Percentiles rank a stretch among this genome's conserved stretches.
Evolutionary conservation across 2,888 invertebrate genomes (phyloP).

Genomic region (Tetrapedia diversipes): DNA sequence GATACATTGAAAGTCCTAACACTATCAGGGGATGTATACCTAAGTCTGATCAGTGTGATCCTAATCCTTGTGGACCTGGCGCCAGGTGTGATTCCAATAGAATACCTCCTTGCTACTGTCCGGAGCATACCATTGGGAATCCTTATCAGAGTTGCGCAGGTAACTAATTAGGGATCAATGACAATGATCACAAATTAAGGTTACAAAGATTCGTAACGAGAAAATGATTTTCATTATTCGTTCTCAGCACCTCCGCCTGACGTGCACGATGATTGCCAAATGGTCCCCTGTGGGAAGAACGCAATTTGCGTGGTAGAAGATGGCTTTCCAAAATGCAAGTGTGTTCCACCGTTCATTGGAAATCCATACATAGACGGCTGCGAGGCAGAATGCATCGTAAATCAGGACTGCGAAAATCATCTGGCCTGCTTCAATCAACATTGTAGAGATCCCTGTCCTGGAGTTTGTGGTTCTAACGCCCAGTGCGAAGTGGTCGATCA

Average conservation of each 20-base stretch:
- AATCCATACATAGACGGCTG: conserved; percentile 92
- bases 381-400: conserved; percentile 92
- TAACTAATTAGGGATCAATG: conserved; percentile 76
- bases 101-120: conserved; percentile 93
- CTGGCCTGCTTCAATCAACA: conserved; percentile 92
- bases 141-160: conserved; percentile 90
- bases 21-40: conserved; percentile 93
- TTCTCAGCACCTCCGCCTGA: conserved; percentile 56
- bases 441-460: conserved; percentile 93
- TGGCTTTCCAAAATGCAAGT: conserved; percentile 89
- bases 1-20: conserved; percentile 93
- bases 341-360: conserved; percentile 94
- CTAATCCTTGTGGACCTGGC: conserved; percentile 91
- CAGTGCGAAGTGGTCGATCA: conserved; percentile 93
- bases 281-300: conserved; percentile 93
- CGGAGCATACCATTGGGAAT: conserved; percentile 92
- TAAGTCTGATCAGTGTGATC: conserved; percentile 91
- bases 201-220: background rate
- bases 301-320: conserved; percentile 90
- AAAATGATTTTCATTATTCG: background rate
- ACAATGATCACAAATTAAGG: no score
- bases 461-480: conserved; percentile 92
- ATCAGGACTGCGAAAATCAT: conserved; percentile 91
- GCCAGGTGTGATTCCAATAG: conserved; percentile 92
- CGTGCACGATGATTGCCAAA: conserved; percentile 87